A percentile compares a stretch with the other conserved stretches of the same genome.
Evolutionary conservation across 2,888 invertebrate genomes (phyloP).

Genomic region (Amblyteles armatorius): DNA sequence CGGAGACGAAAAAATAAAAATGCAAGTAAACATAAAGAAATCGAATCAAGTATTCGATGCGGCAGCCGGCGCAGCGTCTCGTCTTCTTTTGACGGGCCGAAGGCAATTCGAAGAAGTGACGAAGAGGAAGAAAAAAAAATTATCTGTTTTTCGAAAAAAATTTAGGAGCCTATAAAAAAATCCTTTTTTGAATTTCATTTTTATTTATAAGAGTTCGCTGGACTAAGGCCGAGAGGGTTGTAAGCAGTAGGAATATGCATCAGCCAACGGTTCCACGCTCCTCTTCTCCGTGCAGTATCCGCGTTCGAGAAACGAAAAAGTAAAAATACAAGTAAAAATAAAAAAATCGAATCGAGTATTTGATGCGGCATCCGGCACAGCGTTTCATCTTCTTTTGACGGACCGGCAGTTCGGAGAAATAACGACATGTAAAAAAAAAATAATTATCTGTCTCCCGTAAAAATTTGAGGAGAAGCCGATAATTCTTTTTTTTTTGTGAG

Average conservation of each 20-base stretch:
- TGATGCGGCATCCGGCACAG: constrained; percentile 15
- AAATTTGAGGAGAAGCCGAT: too few relatives aligned
- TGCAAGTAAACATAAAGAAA: constrained; percentile 9
- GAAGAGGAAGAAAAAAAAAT: background rate
- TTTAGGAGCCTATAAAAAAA: background rate
- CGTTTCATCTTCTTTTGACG: too few relatives aligned
- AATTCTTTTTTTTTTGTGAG: background rate
- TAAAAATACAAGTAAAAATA: background rate
- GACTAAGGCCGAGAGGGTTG: background rate
- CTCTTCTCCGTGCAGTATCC: constrained; percentile 11
- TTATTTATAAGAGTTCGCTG: background rate
- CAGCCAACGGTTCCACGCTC: constrained; percentile 49
- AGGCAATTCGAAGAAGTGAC: too few relatives aligned
- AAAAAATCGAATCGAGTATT: constrained; percentile 11
- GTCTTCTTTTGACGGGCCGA: too few relatives aligned
- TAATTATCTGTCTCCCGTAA: too few relatives aligned
- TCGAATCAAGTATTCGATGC: constrained; percentile 34
- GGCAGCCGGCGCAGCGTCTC: background rate
- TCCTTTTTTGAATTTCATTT: background rate
- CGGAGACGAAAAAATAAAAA: background rate
- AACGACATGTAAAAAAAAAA: background rate
- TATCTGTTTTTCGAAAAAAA: background rate
- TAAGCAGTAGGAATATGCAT: constrained; percentile 60
- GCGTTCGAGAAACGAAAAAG: constrained; percentile 1
- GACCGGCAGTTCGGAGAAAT: too few relatives aligned